Evolutionary conservation across 2,797 vertebrate species (phyloP), one percentile per base, ranked within the genome.

Genomic region (Tadarida brasiliensis): DNA sequence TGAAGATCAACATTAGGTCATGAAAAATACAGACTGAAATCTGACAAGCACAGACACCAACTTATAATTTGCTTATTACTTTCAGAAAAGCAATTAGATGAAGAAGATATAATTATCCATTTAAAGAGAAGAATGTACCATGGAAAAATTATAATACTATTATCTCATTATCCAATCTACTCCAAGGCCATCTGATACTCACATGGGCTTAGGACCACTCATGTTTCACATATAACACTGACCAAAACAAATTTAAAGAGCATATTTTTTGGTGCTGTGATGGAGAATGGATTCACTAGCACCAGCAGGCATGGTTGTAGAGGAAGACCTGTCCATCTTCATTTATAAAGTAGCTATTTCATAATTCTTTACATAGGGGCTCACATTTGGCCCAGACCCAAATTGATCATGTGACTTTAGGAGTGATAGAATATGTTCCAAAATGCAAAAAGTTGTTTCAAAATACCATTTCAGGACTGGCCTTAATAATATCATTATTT

Each of bases 61-160:
- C 61, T 91, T 94, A 76, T 82, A 94, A 92, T 89, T 89, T 92
- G 54, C 71, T 84, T 73, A 87, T 95, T 87, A 87, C 89, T 82
- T 95, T 94, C 61, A 94, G 47, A 67, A 94, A 96, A 95, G 68
- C 54, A 83, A 86, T 88, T 89, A 81, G 30, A 59, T 68, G 15
- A 93, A 73, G 74, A 82, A 85, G 61, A 84, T 77, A 47, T 65
- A 57, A 85, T 96, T 87, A 94, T 44, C 65, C 14, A 91, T 76
- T 35, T 30, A 73, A 14, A 33, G 39, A 87, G 70, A 90, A 91
- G 20, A 57, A 54, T 11, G 1, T 59, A 0, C 54, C 51, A 70
- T 85, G 81, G 61, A 73, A 71, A 90, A 84, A 5, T 9, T 17
- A 0, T 14, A 11, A 12, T 87, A 77, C 15, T 83, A 76, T 78